Conservation (phyloP, 1,140 invertebrate genomes). For the Saccostrea echinata region DNA sequence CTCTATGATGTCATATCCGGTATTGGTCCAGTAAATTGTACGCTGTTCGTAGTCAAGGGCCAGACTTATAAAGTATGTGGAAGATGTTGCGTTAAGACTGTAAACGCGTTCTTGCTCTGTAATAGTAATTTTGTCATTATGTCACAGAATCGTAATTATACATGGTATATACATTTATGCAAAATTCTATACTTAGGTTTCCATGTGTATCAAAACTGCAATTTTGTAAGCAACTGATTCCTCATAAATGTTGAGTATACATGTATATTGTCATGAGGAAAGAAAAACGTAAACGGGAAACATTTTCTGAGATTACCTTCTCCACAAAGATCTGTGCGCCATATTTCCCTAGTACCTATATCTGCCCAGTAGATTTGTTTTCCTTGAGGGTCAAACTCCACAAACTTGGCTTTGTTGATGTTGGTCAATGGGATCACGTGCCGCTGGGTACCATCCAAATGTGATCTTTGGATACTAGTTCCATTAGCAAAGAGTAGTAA, state of each 20-base stretch:
- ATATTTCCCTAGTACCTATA: not conserved
- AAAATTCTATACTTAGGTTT: too few relatives aligned
- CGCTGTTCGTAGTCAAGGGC: conserved; percentile 7
- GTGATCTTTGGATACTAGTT: not conserved
- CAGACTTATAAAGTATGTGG: conserved; percentile 5
- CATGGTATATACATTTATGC: too few relatives aligned
- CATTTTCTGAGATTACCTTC: not conserved
- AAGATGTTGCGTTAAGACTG: not conserved
- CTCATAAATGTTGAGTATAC: too few relatives aligned
- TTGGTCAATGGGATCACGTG: not conserved
- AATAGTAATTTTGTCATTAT: not conserved
- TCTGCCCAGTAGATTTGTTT: conserved; percentile 15
- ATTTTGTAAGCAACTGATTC: too few relatives aligned
- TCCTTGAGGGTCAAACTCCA: not conserved
- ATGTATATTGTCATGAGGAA: too few relatives aligned
- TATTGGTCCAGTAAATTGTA: conserved; percentile 30
- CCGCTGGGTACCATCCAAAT: not conserved
- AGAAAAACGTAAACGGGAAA: too few relatives aligned
- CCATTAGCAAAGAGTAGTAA: conserved; percentile 4
- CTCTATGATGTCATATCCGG: conserved; percentile 20
- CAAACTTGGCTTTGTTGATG: conserved; percentile 7
- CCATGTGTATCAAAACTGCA: too few relatives aligned
- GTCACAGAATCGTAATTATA: too few relatives aligned
- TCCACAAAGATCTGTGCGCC: not conserved
- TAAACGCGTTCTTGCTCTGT: conserved; percentile 4